Evolutionary conservation across 30 jellyfish, hydroid and myxozoan genomes (phyloP).

Genomic region (Aurelia coerulea): DNA sequence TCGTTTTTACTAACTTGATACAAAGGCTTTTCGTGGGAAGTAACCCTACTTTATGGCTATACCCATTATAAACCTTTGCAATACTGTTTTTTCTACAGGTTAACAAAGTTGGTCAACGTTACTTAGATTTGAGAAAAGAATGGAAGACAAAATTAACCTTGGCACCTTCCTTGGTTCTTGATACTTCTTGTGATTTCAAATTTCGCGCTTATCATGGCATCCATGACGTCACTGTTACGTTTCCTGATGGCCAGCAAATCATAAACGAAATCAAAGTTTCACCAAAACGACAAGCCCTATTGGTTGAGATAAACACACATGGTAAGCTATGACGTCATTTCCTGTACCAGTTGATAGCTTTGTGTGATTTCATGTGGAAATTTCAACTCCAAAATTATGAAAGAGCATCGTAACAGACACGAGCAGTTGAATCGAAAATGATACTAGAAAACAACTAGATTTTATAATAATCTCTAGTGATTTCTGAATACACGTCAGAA

Average conservation of each 20-base stretch:
- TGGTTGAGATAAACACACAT: conserved; percentile 67
- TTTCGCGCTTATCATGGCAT: conserved; percentile 80
- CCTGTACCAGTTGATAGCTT: too few species aligned
- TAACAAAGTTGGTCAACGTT: conserved; percentile 74
- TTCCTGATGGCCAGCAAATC: conserved; percentile 86
- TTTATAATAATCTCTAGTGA: too few species aligned
- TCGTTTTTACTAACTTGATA: too few species aligned
- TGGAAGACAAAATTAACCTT: conserved; percentile 70
- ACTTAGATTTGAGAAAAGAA: conserved; percentile 64
- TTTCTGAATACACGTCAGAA: too few species aligned
- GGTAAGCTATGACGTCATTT: conserved; percentile 11
- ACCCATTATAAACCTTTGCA: too few species aligned
- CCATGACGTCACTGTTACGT: conserved; percentile 55
- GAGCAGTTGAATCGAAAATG: too few species aligned
- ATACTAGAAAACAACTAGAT: too few species aligned
- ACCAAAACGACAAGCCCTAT: conserved; percentile 59
- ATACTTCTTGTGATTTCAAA: conserved; percentile 59
- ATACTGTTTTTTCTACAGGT: conserved; percentile 18
- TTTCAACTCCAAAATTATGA: too few species aligned
- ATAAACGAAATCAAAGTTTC: conserved; percentile 45
- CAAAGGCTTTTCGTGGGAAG: too few species aligned
- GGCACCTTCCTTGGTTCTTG: conserved; percentile 45
- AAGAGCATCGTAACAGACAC: too few species aligned
- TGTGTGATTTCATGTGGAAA: too few species aligned
- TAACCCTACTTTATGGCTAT: too few species aligned